These are phyloP conservation scores for Dinomys branickii DNA, from an alignment of 2,113 vertebrate genomes.

Conservation along the genomic window DNA sequence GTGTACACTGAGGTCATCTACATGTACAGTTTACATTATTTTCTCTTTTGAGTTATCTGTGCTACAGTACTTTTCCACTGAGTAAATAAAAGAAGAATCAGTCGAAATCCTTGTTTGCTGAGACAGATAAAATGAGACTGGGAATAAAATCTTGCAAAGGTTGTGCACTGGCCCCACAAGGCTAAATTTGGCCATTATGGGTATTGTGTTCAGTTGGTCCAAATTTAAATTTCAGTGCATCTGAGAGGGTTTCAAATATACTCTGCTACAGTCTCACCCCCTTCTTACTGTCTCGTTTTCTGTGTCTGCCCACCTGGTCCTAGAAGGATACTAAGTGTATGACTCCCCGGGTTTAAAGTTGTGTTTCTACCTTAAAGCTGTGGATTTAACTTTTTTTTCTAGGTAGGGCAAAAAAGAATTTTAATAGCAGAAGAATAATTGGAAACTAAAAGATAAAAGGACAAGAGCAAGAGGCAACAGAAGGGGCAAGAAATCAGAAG, in stretches of 20 bases:
- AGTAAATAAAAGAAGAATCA: conserved; percentile 26
- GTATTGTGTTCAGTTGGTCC: not conserved
- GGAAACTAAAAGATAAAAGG: not conserved
- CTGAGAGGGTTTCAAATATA: not conserved
- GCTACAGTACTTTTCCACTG: not conserved
- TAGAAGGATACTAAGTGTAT: not conserved
- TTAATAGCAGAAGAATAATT: not conserved
- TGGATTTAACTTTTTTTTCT: conserved; percentile 11
- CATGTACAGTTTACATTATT: conserved; percentile 46
- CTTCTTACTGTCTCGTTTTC: not conserved
- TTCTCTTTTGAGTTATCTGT: conserved; percentile 39
- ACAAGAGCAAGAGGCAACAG: not conserved
- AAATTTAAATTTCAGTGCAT: conserved; percentile 39
- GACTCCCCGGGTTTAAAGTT: not conserved
- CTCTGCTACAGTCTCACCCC: not conserved
- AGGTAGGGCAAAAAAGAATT: not conserved
- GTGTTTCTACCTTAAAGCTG: not conserved
- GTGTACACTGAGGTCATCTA: not conserved
- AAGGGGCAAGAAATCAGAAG: not conserved
- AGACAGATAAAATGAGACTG: conserved; percentile 48
- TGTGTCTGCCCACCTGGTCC: not conserved
- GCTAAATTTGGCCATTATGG: not conserved
- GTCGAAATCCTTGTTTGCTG: conserved; percentile 45
- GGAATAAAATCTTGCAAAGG: conserved; percentile 35
- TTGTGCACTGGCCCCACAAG: conserved; percentile 8